These are phyloP conservation scores for Ariolimax columbianus DNA, from an alignment of 2,888 invertebrate genomes.

Conservation along the genomic window DNA sequence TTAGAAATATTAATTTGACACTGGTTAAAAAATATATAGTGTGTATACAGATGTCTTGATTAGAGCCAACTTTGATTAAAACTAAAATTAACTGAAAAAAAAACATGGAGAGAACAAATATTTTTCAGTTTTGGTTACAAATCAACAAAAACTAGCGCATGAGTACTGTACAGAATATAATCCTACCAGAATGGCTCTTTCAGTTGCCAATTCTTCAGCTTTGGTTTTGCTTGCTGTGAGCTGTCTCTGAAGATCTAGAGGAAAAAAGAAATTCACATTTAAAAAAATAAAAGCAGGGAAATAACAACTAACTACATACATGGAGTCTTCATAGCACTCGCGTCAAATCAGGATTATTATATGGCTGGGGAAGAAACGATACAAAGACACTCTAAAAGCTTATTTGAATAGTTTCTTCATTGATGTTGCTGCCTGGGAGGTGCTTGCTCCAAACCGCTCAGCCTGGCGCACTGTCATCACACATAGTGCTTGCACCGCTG, in stretches of 20 bases:
- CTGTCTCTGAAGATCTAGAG: slow-evolving; percentile 73
- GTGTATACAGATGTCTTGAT: neutral
- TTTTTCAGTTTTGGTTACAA: too few relatives aligned
- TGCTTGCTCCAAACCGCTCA: too few relatives aligned
- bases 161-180: neutral
- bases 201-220: slow-evolving; percentile 67
- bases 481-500: too few relatives aligned
- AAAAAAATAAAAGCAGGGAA: neutral
- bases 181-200: slow-evolving; percentile 75
- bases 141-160: neutral
- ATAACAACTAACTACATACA: too few relatives aligned
- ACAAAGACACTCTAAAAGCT: too few relatives aligned
- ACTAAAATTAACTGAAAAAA: neutral
- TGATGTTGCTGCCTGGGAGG: too few relatives aligned
- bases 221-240: slow-evolving; percentile 68
- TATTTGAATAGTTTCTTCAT: too few relatives aligned
- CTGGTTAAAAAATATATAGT: neutral
- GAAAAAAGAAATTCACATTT: slow-evolving; percentile 9
- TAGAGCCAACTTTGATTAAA: neutral
- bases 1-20: slow-evolving; percentile 2
- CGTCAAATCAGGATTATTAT: too few relatives aligned
- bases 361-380: too few relatives aligned
- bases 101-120: too few relatives aligned
- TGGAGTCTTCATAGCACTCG: too few relatives aligned
- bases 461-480: too few relatives aligned